Evolutionary conservation across 2,888 invertebrate genomes (phyloP), one percentile per base, ranked within the genome.

Genomic region (Serrognathus titanus): DNA sequence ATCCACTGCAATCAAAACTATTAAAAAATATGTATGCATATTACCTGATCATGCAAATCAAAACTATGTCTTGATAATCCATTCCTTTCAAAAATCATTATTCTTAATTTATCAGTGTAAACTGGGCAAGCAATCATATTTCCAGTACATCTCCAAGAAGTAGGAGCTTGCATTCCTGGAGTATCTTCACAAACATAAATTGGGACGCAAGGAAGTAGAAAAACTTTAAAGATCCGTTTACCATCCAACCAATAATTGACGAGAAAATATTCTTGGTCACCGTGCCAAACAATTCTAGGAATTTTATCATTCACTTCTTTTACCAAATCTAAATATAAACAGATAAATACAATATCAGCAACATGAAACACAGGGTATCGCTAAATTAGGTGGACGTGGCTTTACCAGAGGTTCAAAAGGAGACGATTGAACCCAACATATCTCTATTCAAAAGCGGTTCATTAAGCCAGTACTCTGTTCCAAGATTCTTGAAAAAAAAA

Each of bases 21-120:
- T n/a, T n/a, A n/a, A n/a, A n/a, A n/a, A n/a, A n/a, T n/a, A 16
- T 16, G 3, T 16, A 16, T 16, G 2, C 8, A 11, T n/a, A 12
- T 49, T 55, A 49, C 55, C 35, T 50, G 39, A 20, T 49, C 39
- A 12, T 53, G 43, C 4, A 57, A 35, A 6, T 10, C 11, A 35
- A 57, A 49, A 13, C 38, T 40, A 8, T 11, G 9, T 12, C 47
- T 53, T 3, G 40, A 38, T 7, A 49, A 51, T 12, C 58, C 58
- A 36, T 58, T 58, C 13, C n/a, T 45, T 39, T 58, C 58, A 36
- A 50, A 58, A 24, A 54, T 36, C 10, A 13, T 41, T 5, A 58
- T 41, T 16, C 24, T 49, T 36, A 39, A 20, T 9, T 20, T 12
- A 10, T 58, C 47, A 12, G 49, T 50, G 6, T 20, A 24, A 4